Evolutionary conservation across 1,140 invertebrate genomes (phyloP), one percentile per base, ranked within the genome.

Genomic region (Drosophila quadrilineata): DNA sequence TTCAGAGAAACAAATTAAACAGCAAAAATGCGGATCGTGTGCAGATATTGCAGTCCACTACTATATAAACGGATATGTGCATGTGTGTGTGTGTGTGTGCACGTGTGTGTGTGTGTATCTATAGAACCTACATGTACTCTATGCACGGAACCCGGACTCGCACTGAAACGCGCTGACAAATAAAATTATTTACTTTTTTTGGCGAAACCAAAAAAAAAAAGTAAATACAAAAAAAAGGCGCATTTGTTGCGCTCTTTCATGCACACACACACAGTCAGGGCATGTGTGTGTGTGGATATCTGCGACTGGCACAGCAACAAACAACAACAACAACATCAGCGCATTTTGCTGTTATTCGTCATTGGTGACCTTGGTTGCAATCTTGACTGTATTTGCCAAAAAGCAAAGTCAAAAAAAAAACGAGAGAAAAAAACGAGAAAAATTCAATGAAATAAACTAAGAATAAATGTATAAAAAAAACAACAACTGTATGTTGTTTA

Each of bases 321-420:
- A 12, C 38, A 50, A 26, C 14, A 14, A 12, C 21, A 28, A 38
- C 22, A 71, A 40, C 41, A 66, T 26, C 49, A 84, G 79, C 77
- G 77, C 77, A 84, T 84, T 77, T 88, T 87, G 75, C 75, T 87
- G 80, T 87, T 85, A 87, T 88, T 87, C 80, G 77, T 86, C 80
- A 80, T 73, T 80, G 70, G 64, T 73, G 80, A 86, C 80, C 80
- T 86, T 86, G 80, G 82, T 87, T 86, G 80, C 80, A 86, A 86
- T 86, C 80, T 85, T 85, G 71, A 56, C 40, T 58, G 62, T 68
- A 49, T 65, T 58, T 71, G 64, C 31, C 38, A 64, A 64, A 56
- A 36, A 35, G 21, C 58, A 26, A n/a, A 8, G 9, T 9, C 9
- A 40, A 12, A 24, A 43, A n/a, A n/a, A n/a, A n/a, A n/a, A n/a